Evolutionary conservation across 2,113 vertebrate species (phyloP).

Genomic region (Pluvianellus socialis): DNA sequence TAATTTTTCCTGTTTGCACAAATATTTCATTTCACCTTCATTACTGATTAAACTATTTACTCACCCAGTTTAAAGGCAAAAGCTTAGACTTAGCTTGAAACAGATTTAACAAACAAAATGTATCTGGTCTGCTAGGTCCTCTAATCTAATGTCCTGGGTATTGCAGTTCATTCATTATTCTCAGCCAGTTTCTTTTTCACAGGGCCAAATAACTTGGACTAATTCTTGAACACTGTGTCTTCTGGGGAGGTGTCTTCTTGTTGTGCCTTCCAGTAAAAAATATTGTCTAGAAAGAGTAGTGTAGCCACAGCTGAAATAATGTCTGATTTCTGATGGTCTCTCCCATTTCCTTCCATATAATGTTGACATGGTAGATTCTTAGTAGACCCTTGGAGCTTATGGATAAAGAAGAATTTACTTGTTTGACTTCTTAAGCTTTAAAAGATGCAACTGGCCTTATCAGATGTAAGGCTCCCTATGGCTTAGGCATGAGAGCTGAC

Average conservation of each 20-base stretch:
- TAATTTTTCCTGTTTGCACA: constrained; percentile 24
- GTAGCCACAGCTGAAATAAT: not conserved
- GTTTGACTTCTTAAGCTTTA: not conserved
- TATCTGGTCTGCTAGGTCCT: not conserved
- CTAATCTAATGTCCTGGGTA: not conserved
- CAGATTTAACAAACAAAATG: not conserved
- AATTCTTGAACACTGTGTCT: not conserved
- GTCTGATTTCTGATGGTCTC: not conserved
- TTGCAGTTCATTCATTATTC: not conserved
- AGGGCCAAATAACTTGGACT: not conserved
- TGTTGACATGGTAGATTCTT: not conserved
- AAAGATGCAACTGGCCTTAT: not conserved
- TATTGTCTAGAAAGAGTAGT: not conserved
- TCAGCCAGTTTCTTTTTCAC: not conserved
- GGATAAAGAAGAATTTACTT: not conserved
- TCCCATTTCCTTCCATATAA: not conserved
- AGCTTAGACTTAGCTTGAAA: not conserved
- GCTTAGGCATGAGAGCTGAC: not conserved
- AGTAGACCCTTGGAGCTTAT: not conserved
- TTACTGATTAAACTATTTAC: constrained; percentile 5
- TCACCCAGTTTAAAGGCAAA: not conserved
- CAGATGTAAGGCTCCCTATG: not conserved
- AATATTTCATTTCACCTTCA: constrained; percentile 16
- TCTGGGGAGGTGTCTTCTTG: not conserved
- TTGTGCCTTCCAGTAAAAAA: not conserved